phyloP scores from a whole-genome alignment of 2,888 invertebrate species.

The Philereme vetulata region DNA sequence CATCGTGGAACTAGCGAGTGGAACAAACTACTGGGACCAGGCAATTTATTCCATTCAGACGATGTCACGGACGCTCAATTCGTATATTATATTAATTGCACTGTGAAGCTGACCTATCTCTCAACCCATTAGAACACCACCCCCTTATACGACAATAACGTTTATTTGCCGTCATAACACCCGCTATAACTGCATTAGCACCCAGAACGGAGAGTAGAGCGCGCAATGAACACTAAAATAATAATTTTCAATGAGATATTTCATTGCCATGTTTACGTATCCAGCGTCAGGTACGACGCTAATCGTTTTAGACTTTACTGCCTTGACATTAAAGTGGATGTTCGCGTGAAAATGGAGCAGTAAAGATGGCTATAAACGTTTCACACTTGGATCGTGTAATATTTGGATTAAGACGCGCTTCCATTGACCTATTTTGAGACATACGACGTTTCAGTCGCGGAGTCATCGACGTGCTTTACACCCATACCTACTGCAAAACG shows the following conservation, averaged over 20 bases:
- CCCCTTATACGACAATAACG: constrained; percentile 4
- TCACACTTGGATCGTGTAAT: constrained; percentile 31
- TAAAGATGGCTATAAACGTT: constrained; percentile 30
- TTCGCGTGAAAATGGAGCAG: constrained; percentile 18
- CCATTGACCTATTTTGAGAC: constrained; percentile 26
- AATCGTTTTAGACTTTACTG: constrained; percentile 25
- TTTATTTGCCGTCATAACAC: constrained; percentile 19
- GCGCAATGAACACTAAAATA: constrained; percentile 29
- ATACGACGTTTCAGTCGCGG: constrained; percentile 3
- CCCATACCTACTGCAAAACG: no score
- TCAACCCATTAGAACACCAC: no score
- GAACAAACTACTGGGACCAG: no score
- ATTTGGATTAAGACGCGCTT: constrained; percentile 27
- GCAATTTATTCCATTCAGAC: no score
- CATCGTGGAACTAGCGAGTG: no score
- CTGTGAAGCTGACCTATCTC: no score
- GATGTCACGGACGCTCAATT: no score
- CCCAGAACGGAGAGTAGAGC: constrained; percentile 13
- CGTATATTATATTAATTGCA: no score
- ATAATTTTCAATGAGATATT: constrained; percentile 27
- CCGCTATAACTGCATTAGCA: constrained; percentile 32
- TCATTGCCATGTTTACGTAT: constrained; percentile 34
- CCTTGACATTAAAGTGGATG: constrained; percentile 21
- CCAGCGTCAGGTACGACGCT: constrained; percentile 27
- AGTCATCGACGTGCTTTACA: background rate